Percentiles rank a stretch among this genome's conserved stretches.
Evolutionary conservation across 2,113 vertebrate species (phyloP).

Genomic region (Pongo abelii): DNA sequence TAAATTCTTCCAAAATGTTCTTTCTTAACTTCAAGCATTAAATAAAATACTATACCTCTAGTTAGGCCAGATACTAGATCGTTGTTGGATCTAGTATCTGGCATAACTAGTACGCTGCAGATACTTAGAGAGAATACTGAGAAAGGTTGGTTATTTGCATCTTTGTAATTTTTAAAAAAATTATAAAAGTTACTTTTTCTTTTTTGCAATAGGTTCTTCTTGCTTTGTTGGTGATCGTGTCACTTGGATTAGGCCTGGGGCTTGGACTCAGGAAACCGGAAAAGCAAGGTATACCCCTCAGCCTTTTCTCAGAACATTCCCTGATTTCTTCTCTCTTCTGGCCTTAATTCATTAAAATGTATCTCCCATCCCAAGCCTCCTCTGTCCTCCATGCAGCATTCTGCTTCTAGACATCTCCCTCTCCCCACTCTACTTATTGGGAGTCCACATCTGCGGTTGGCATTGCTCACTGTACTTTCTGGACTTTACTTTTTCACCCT

Average conservation of each 20-base stretch:
- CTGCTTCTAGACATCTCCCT: background rate
- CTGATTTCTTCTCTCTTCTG: background rate
- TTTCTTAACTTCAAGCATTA: background rate
- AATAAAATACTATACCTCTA: background rate
- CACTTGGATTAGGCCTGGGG: slow-evolving; percentile 85
- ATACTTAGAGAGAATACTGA: background rate
- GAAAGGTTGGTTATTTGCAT: background rate
- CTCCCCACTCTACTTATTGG: background rate
- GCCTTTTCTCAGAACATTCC: background rate
- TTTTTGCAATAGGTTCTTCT: slow-evolving; percentile 83
- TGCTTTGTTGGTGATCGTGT: slow-evolving; percentile 81
- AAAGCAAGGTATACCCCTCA: slow-evolving; percentile 26
- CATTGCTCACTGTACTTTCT: background rate
- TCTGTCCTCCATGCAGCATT: fast-evolving
- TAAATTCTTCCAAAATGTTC: background rate
- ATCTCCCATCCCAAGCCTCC: too few species aligned
- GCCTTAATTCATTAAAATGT: background rate
- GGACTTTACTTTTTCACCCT: background rate
- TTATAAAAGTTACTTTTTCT: background rate
- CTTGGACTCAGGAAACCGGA: slow-evolving; percentile 81
- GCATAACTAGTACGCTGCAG: background rate
- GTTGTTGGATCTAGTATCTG: background rate
- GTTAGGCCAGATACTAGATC: background rate
- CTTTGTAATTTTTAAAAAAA: background rate
- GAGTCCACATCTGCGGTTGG: background rate